Base-by-base conservation (phyloP, 2,797 vertebrate genomes). In the Smutsia gigantea region DNA sequence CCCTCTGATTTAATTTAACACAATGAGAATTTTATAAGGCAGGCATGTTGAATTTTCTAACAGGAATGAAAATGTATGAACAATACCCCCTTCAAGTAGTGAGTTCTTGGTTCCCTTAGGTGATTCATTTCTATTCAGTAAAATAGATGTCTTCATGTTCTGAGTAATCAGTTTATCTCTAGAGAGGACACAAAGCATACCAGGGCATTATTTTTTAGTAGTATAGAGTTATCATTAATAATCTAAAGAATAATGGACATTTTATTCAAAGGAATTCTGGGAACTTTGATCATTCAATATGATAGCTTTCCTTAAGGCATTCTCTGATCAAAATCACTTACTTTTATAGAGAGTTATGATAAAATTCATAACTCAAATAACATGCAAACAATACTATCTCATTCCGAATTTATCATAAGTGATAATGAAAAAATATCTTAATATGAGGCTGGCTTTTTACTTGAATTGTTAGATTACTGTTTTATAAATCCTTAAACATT, bases 71-170 rank as follows among this genome's bases (percentile, higher is more conserved):
- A 95, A 95, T 95, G 72, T 92, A 82, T 53, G 90, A 94, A 87
- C 81, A 87, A 89, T 92, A 75, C 66, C 96, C 85, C 37, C 66
- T 90, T 29, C 55, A 93, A 92, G 66, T 81, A 71, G 75, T 87
- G 42, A 92, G 51, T 87, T 96, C 95, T 94, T 87, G 59, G 74
- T 87, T 95, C 92, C 84, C 92, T 63, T 57, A 37, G 83, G 92
- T 89, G 74, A 96, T 95, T 88, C 66, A 95, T 95, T 96, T 93
- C 87, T 92, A 91, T 93, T 96, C 90, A 95, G 88, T 90, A 90
- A 96, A 87, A 94, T 93, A 77, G 15, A 97, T 95, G 39, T 89
- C 37, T 95, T 96, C 64, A 81, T 69, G 2, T 94, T 96, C 77
- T 95, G 37, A 51, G 77, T 90, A 97, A 97, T 34, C 88, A 53